These are phyloP conservation scores for Channa argus DNA, from an alignment of 2,113 vertebrate genomes.

Conservation along the genomic window DNA sequence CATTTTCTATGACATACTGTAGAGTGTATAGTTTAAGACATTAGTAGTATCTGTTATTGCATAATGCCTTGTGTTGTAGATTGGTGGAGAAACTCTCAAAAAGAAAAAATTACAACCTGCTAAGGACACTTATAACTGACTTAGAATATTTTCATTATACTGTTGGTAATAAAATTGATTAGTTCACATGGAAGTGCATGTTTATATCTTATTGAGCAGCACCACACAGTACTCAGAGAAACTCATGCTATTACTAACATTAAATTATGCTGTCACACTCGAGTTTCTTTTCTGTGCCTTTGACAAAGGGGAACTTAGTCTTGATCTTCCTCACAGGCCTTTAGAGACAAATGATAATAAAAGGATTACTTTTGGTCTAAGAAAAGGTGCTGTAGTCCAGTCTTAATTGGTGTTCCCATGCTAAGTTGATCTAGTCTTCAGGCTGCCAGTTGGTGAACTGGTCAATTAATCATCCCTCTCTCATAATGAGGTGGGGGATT, in stretches of 20 bases:
- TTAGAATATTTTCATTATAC: conserved; percentile 10
- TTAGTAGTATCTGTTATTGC: conserved; percentile 9
- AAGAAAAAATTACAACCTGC: not conserved
- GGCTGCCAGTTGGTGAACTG: conserved; percentile 85
- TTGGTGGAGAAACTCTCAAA: conserved; percentile 10
- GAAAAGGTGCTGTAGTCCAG: conserved; percentile 78
- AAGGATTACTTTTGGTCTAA: conserved; percentile 77
- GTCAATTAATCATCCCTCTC: conserved; percentile 86
- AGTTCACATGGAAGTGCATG: conserved; percentile 29
- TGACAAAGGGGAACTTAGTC: conserved; percentile 67
- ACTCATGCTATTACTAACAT: conserved; percentile 42
- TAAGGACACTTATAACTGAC: conserved; percentile 41
- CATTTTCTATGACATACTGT: conserved; percentile 59
- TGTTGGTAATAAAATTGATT: conserved; percentile 41
- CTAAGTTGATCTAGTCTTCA: conserved; percentile 84
- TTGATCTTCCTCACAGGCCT: conserved; percentile 73
- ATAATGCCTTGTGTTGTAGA: conserved; percentile 39
- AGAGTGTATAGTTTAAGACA: conserved; percentile 42
- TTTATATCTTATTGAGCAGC: conserved; percentile 34
- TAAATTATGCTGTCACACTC: conserved; percentile 58
- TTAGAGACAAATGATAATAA: conserved; percentile 76
- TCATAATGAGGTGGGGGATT: conserved; percentile 86
- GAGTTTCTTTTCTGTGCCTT: conserved; percentile 55
- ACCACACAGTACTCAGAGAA: conserved; percentile 10
- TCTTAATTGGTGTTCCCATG: conserved; percentile 82